Conservation (phyloP, 2,113 vertebrate species). For the Cyphomyrus discorhynchus region DNA sequence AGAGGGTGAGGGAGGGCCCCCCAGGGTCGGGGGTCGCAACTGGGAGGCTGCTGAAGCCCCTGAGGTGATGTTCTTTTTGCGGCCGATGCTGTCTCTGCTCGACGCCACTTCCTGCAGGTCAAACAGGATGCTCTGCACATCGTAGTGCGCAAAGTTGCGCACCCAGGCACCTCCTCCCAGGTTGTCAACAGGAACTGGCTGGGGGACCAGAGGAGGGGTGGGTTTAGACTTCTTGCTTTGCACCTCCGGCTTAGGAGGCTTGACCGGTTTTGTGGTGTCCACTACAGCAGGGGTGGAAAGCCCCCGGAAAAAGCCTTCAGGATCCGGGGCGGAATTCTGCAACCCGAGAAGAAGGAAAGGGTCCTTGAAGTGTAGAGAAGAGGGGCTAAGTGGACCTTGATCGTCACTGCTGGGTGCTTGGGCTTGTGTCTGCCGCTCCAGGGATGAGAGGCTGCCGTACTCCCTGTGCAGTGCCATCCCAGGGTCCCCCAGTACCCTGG, state of each 20-base stretch:
- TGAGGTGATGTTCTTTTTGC: slow-evolving; percentile 65
- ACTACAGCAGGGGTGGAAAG: slow-evolving; percentile 39
- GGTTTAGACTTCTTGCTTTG: slow-evolving; percentile 59
- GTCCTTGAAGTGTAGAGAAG: slow-evolving; percentile 72
- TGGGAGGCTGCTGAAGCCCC: slow-evolving; percentile 67
- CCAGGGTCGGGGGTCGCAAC: slow-evolving; percentile 54
- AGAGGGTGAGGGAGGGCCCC: slow-evolving; percentile 52
- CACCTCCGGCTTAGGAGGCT: slow-evolving; percentile 60
- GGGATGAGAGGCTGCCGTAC: slow-evolving; percentile 63
- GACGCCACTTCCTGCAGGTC: slow-evolving; percentile 65
- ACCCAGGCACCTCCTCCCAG: slow-evolving; percentile 62
- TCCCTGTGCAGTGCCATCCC: slow-evolving; percentile 57
- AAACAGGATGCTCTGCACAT: slow-evolving; percentile 83
- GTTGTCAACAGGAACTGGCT: slow-evolving; percentile 44
- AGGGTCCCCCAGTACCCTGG: slow-evolving; percentile 45
- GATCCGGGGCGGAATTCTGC: slow-evolving; percentile 57
- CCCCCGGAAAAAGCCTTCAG: slow-evolving; percentile 53
- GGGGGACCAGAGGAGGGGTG: slow-evolving; percentile 37
- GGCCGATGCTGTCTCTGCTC: slow-evolving; percentile 63
- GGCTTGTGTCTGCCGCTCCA: slow-evolving; percentile 57
- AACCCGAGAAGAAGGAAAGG: slow-evolving; percentile 78
- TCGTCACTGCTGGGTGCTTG: slow-evolving; percentile 56
- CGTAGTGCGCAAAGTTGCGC: slow-evolving; percentile 81
- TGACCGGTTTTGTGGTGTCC: slow-evolving; percentile 58
- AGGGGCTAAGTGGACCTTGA: slow-evolving; percentile 56